Base-by-base conservation (phyloP, 2,797 vertebrate species). In the Mormyrus hasselquistii region DNA sequence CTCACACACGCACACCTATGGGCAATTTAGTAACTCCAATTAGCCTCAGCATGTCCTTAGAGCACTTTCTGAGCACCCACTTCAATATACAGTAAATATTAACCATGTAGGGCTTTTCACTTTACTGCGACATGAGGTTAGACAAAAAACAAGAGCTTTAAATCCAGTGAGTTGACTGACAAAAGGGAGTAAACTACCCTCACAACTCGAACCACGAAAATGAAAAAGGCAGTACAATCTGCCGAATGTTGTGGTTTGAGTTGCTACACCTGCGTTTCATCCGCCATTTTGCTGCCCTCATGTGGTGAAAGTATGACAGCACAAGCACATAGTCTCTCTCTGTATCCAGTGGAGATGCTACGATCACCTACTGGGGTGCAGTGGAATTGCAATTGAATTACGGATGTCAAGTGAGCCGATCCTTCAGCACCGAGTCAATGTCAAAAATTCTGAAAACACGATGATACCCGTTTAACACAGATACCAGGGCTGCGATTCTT, bases 391-490 rank as follows among this genome's bases (percentile, higher is more conserved):
- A 87, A 65, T 89, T 89, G 86, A 91, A 92, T 65, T 65, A 12
- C 1, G 9, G 62, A 65, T 12, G 9, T 29, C 62, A 29, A 25
- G 57, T 29, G 90, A 91, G 91, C 88, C 90, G 89, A 85, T 93
- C 92, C 88, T 87, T 89, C 57, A 25, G 57, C 86, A 92, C 89
- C 87, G 29, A 29, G 59, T 69, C 10, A 10, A 69, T 65, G 69
- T 88, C 86, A 90, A 92, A 91, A 92, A 91, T 91, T 91, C 65
- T 89, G 88, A 91, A 92, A 29, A 65, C 59, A 65, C 0, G 7
- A 62, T 10, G n/a, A 10, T 62, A 62, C 7, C n/a, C 3, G 2
- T 65, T 29, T 65, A 25, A 65, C 22, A 65, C 59, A 62, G n/a
- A 25, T 29, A 65, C 9, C 59, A 65, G 59, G 59, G 22, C 25